phyloP scores from a whole-genome alignment of 2,113 vertebrate species.

The Bos indicus region DNA sequence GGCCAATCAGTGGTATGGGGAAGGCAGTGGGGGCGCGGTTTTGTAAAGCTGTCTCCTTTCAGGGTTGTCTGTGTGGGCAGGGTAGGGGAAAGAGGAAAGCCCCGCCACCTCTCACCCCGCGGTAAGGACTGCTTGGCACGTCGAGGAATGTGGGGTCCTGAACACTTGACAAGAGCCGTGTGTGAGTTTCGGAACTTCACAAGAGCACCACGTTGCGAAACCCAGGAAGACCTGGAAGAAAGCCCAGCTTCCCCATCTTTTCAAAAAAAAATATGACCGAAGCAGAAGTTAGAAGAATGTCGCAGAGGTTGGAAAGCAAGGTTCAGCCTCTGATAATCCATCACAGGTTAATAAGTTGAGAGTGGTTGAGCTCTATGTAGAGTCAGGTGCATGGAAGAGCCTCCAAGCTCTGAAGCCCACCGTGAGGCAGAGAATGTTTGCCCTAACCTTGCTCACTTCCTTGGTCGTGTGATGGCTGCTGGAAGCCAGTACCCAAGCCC shows the following conservation, averaged over 20 bases:
- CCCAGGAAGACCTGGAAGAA: not conserved
- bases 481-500: not conserved
- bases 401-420: not conserved
- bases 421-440: not conserved
- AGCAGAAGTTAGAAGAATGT: not conserved
- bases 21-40: not conserved
- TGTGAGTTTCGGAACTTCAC: not conserved
- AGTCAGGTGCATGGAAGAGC: not conserved
- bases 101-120: not conserved
- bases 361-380: not conserved
- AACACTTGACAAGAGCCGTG: not conserved
- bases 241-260: not conserved
- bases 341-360: not conserved
- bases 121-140: not conserved
- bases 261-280: not conserved
- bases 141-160: not conserved
- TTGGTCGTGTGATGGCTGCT: not conserved
- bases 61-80: not conserved
- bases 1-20: constrained; percentile 24
- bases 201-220: constrained; percentile 11
- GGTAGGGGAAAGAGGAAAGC: not conserved
- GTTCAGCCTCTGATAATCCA: not conserved
- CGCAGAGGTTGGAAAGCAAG: constrained; percentile 1
- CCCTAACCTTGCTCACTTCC: not conserved
- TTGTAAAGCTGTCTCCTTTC: not conserved